Evolutionary conservation across 2,888 invertebrate species (phyloP), one percentile per base, ranked within the genome.

Genomic region (Leucania comma): DNA sequence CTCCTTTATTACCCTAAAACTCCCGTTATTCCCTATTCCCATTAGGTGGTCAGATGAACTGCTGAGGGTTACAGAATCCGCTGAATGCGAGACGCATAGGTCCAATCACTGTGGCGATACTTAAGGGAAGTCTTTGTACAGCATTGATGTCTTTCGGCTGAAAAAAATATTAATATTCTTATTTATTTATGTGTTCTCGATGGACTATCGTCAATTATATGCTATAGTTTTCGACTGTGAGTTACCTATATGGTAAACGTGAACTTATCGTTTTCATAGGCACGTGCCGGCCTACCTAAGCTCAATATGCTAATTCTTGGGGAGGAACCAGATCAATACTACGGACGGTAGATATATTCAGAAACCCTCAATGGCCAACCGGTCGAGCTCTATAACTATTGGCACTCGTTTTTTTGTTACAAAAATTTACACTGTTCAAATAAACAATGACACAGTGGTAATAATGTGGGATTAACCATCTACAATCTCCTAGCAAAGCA

Each of bases 261-360:
- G 14, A 35, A 56, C 10, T 17, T 57, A 38, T 35, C 35, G 17
- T 57, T 57, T 38, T 32, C 22, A 57, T 38, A 22, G 17, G 29
- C 17, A 24, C 46, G 22, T 29, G n/a, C 4, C 32, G n/a, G 38
- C 38, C 42, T 62, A 35, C 35, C 42, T 50, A 42, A 57, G 26
- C 12, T 38, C 6, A 66, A 74, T 65, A 74, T 74, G 72, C 58
- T 66, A 59, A 72, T 66, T 24, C 22, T 32, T 3, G 2, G 24
- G 32, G 38, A 56, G 50, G 56, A 65, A 53, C 46, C 58, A 74
- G 57, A 72, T 74, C 66, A 72, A 72, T 74, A 72, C 38, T 38
- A 65, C 29, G 12, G 20, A 4, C 29, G 58, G 48, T 24, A 35
- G 5, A 66, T 74, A 59, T 4, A 73, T 74, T 58, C 53, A 48